Evolutionary conservation across 2,113 vertebrate species (phyloP).

Genomic region (Xiphophorus maculatus): DNA sequence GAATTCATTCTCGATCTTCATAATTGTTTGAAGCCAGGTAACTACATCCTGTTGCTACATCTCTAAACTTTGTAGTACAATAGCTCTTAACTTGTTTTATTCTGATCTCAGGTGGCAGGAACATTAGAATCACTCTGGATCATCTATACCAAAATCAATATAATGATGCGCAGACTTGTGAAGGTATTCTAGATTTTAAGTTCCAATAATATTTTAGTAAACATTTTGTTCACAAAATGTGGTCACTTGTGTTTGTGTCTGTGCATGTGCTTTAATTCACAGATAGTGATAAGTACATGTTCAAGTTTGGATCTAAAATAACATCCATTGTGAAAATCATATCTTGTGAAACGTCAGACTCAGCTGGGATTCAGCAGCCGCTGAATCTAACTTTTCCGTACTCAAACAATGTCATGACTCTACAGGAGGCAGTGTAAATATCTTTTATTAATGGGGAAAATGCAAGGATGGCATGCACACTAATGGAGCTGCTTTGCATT

Average conservation of each 20-base stretch:
- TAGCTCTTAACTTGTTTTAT: not conserved
- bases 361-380: too few relatives aligned
- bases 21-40: not conserved
- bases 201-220: not conserved
- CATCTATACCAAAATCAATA: fast-evolving
- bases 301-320: not conserved
- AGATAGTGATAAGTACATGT: not conserved
- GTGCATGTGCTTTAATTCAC: not conserved
- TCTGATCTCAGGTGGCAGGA: not conserved
- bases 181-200: too few relatives aligned
- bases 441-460: not conserved
- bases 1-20: not conserved
- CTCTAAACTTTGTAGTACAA: not conserved
- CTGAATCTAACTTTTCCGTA: too few relatives aligned
- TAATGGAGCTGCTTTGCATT: not conserved
- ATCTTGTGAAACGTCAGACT: not conserved
- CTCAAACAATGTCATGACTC: fast-evolving
- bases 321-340: not conserved
- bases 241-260: not conserved
- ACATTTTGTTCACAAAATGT: not conserved
- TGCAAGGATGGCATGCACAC: not conserved
- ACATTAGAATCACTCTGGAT: not conserved
- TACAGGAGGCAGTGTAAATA: conserved; percentile 23
- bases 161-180: not conserved
- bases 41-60: not conserved